Base-by-base conservation (phyloP, 2,797 vertebrate genomes). In the Loris lydekkerianus region DNA sequence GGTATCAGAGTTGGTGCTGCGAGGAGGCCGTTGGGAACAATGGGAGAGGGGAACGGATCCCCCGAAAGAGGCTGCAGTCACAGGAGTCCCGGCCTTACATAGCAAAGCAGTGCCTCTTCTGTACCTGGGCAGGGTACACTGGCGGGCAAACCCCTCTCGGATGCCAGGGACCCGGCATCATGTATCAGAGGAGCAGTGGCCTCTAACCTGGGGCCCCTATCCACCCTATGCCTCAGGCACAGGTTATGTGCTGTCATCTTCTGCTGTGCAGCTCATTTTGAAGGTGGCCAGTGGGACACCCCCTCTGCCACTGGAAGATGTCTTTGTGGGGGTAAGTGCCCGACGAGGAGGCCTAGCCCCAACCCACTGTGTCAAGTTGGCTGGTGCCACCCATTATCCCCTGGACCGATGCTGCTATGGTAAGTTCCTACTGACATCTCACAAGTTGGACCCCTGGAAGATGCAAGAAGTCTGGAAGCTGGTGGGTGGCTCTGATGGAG, bases 221-320 rank as follows among this genome's bases (percentile, higher is more conserved):
- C 99, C 99, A 0, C 99, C 99, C 75, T 99, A 99, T 72, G 99
- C 99, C 98, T 99, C 99, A 0, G 99, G 99, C 17, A 99, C 99
- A 0, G 98, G 99, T 0, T 99, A 99, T 0, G 98, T 99, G 0
- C 97, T 99, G 2, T 99, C 99, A 0, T 98, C 97, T 14, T 98
- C 98, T 0, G 99, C 99, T 73, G 98, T 98, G 40, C 98, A 98
- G 96, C 97, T 99, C 1, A 97, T 98, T 43, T 97, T 99, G 76
- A 98, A 97, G 7, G 81, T 90, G 97, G 98, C 99, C 37, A 76
- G 97, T 18, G 58, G 6, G 2, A 97, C 87, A 95, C 98, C 94
- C 0, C 98, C 97, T 7, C 97, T 99, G 34, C 98, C 98, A 1
- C 97, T 99, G 0, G 99, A 99, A 97, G 99, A 99, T 10, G 99